phyloP scores from a whole-genome alignment of 2,797 vertebrate genomes.

The Hypotaenidia okinawae region DNA sequence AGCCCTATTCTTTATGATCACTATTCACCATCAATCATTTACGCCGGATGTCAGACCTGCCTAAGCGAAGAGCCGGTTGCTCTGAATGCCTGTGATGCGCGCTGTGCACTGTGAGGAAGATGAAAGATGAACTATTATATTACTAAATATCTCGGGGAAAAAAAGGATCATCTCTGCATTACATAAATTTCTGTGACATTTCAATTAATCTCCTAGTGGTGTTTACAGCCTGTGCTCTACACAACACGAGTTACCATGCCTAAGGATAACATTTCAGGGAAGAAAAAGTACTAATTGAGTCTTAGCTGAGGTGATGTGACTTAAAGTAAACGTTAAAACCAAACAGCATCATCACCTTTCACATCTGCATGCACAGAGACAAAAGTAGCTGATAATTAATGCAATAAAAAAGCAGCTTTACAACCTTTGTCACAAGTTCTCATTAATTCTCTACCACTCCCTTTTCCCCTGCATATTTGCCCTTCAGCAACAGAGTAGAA shows the following conservation, averaged over 20 bases:
- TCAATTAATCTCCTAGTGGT: conserved; percentile 11
- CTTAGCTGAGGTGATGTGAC: not conserved
- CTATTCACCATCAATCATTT: conserved; percentile 56
- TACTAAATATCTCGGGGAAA: not conserved
- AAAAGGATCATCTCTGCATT: not conserved
- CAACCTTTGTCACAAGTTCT: conserved; percentile 53
- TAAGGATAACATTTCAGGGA: not conserved
- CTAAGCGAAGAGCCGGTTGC: not conserved
- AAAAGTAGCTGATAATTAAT: not conserved
- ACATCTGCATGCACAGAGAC: not conserved
- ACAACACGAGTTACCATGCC: not conserved
- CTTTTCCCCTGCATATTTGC: not conserved
- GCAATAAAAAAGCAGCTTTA: conserved; percentile 1
- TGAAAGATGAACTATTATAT: conserved; percentile 23
- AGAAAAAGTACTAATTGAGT: not conserved
- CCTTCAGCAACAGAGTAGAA: not conserved
- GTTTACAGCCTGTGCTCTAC: not conserved
- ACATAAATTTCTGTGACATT: conserved; percentile 16
- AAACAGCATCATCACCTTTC: not conserved
- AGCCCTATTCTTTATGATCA: conserved; percentile 38
- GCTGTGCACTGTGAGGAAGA: not conserved
- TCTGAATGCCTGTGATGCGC: not conserved
- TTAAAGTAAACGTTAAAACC: not conserved
- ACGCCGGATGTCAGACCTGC: conserved; percentile 49
- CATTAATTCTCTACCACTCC: conserved; percentile 44